Conservation (phyloP, 2,797 vertebrate species). For the Gadopsis bispinosus region DNA sequence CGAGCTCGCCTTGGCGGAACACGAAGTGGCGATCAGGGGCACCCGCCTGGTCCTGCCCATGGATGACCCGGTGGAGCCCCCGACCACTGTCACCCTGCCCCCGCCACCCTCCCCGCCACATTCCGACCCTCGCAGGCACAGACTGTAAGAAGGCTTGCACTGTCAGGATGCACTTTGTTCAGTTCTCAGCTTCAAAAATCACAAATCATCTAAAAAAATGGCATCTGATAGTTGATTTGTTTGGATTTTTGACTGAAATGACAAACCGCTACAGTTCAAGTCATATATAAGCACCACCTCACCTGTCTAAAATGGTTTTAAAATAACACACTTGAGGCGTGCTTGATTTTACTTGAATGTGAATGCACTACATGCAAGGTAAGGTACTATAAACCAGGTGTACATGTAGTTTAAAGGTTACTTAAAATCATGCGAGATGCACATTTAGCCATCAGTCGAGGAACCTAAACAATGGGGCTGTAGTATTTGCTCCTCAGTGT, state of each 20-base stretch:
- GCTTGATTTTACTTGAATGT: slow-evolving; percentile 38
- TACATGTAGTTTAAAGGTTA: slow-evolving; percentile 21
- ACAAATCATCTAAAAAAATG: slow-evolving; percentile 18
- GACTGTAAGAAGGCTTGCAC: slow-evolving; percentile 67
- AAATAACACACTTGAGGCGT: slow-evolving; percentile 22
- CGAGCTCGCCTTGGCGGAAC: slow-evolving; percentile 88
- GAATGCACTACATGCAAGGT: slow-evolving; percentile 34
- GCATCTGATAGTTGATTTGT: not conserved
- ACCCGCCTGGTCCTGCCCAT: slow-evolving; percentile 93
- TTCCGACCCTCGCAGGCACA: slow-evolving; percentile 81
- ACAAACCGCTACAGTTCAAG: slow-evolving; percentile 9
- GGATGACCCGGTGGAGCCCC: slow-evolving; percentile 88
- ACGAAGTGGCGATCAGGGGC: slow-evolving; percentile 91
- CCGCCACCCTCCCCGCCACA: slow-evolving; percentile 76
- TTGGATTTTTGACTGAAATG: slow-evolving; percentile 21
- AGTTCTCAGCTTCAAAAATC: slow-evolving; percentile 16
- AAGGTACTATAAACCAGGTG: slow-evolving; percentile 49
- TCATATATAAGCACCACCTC: slow-evolving; percentile 9
- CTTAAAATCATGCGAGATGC: slow-evolving; percentile 3
- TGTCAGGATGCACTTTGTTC: slow-evolving; percentile 19
- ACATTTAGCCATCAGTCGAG: slow-evolving; percentile 12
- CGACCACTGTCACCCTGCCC: slow-evolving; percentile 77
- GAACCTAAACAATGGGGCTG: slow-evolving; percentile 23
- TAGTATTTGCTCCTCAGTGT: slow-evolving; percentile 22
- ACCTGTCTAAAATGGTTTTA: slow-evolving; percentile 13